These are phyloP conservation scores for Natrix natrix DNA, from an alignment of 2,797 vertebrate genomes.

Conservation along the genomic window DNA sequence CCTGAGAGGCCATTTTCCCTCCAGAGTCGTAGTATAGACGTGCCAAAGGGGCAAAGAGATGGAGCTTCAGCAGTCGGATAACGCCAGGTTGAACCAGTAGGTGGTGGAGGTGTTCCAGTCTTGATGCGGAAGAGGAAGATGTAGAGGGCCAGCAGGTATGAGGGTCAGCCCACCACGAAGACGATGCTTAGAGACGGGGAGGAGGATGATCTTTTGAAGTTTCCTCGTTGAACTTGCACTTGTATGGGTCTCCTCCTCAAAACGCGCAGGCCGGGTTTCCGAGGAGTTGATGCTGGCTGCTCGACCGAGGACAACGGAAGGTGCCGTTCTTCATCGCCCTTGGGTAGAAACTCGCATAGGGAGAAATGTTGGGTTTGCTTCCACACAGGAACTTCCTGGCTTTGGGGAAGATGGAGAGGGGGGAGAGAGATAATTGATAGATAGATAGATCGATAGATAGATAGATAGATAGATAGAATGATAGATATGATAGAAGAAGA, in stretches of 20 bases:
- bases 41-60: slow-evolving; percentile 92
- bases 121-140: slow-evolving; percentile 87
- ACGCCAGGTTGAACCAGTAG: slow-evolving; percentile 93
- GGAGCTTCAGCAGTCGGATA: slow-evolving; percentile 86
- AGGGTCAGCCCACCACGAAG: slow-evolving; percentile 85
- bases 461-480: too few species aligned
- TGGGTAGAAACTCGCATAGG: neutral
- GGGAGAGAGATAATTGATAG: too few species aligned
- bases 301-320: slow-evolving; percentile 32
- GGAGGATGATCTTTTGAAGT: slow-evolving; percentile 89
- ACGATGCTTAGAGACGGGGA: slow-evolving; percentile 90
- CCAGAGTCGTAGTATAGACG: slow-evolving; percentile 88
- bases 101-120: slow-evolving; percentile 91
- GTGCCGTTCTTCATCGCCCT: slow-evolving; percentile 65
- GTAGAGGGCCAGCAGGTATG: slow-evolving; percentile 82
- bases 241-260: slow-evolving; percentile 63
- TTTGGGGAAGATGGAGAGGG: neutral
- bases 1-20: slow-evolving; percentile 92
- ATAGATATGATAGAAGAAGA: too few species aligned
- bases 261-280: accelerated
- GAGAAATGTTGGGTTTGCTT: neutral
- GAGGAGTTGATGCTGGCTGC: slow-evolving; percentile 54
- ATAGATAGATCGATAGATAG: too few species aligned
- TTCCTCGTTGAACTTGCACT: slow-evolving; percentile 84
- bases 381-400: neutral